Percentiles rank a stretch among this genome's conserved stretches.
These are phyloP conservation scores for Ametastegia equiseti DNA, from an alignment of 2,888 invertebrate species.

Conservation along the genomic window DNA sequence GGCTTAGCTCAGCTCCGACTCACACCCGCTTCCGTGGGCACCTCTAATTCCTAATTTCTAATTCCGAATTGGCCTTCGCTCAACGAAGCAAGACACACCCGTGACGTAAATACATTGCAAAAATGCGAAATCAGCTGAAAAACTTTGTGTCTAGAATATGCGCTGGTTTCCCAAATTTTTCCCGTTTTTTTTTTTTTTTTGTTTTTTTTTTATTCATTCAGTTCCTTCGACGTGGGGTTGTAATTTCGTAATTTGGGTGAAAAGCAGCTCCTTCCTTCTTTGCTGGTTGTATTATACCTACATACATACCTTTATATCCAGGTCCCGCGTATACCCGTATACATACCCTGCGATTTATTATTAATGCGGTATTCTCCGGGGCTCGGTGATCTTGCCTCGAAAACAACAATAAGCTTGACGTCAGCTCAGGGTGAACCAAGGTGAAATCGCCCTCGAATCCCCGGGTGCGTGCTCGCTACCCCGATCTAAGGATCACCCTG, in stretches of 20 bases:
- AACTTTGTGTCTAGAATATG: no score
- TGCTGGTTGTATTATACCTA: no score
- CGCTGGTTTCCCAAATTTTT: no score
- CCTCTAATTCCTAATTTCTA: neutral
- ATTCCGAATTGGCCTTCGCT: neutral
- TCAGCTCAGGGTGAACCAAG: conserved; percentile 9
- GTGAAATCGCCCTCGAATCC: conserved; percentile 36
- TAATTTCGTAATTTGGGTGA: neutral
- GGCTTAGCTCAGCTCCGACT: conserved; percentile 2
- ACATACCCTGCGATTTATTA: neutral
- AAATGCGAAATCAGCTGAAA: no score
- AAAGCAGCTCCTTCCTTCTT: neutral
- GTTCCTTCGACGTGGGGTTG: no score
- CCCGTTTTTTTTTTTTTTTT: no score
- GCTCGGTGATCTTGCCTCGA: neutral
- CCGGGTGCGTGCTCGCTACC: conserved; percentile 41
- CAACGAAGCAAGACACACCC: no score
- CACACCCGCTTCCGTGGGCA: neutral
- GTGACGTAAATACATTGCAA: no score
- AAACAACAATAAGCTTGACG: conserved; percentile 38
- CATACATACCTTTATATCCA: no score
- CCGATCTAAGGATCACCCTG: conserved; percentile 58
- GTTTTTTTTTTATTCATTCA: no score
- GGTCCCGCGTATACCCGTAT: neutral
- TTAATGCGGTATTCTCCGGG: neutral